These are phyloP conservation scores for Phylloscopus whistleri DNA, from an alignment of 2,113 vertebrate genomes.

Conservation along the genomic window DNA sequence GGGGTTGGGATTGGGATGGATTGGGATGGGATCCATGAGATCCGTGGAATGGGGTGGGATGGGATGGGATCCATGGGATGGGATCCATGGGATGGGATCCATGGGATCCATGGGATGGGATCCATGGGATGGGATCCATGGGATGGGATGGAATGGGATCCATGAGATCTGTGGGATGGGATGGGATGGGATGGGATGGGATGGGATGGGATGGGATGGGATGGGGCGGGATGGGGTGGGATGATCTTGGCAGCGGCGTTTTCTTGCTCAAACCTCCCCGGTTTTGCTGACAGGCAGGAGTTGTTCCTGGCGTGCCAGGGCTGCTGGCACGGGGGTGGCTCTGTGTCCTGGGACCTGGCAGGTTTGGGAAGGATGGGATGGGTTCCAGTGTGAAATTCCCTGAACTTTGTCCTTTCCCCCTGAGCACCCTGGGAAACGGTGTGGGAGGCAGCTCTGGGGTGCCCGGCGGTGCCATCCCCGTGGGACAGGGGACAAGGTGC, in stretches of 20 bases:
- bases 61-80: no score
- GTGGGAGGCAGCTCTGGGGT: not conserved
- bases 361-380: not conserved
- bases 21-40: no score
- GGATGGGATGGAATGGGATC: no score
- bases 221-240: no score
- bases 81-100: no score
- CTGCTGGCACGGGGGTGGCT: not conserved
- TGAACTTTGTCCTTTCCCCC: not conserved
- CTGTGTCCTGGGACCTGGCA: rapidly evolving
- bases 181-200: no score
- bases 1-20: no score
- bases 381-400: not conserved
- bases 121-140: no score
- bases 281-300: not conserved
- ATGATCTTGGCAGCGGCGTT: not conserved
- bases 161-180: no score
- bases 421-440: not conserved
- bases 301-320: not conserved
- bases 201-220: no score
- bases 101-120: no score
- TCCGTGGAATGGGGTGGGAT: no score
- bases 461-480: not conserved
- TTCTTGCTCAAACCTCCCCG: not conserved
- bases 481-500: not conserved